Evolutionary conservation across 2,113 vertebrate genomes (phyloP).

Genomic region (Euleptes europaea): DNA sequence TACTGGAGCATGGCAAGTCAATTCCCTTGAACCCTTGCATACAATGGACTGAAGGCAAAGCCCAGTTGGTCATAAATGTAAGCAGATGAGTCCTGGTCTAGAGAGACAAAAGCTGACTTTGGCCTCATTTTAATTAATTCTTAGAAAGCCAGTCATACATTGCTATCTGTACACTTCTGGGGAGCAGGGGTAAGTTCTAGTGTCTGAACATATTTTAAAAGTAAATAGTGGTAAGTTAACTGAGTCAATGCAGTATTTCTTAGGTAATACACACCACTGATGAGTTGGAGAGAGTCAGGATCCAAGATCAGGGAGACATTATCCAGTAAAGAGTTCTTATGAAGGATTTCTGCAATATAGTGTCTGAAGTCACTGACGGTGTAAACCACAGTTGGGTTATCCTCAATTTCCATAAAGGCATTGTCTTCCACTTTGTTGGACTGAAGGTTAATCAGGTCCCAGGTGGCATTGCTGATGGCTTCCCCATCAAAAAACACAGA

Average conservation of each 20-base stretch:
- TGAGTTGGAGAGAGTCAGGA: conserved; percentile 74
- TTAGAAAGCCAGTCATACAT: background rate
- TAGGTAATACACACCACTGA: conserved; percentile 75
- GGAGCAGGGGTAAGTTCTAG: too few species aligned
- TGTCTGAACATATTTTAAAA: background rate
- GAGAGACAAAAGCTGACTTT: background rate
- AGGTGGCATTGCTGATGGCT: conserved; percentile 82
- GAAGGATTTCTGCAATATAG: conserved; percentile 78
- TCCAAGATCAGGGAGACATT: conserved; percentile 80
- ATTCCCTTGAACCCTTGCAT: background rate
- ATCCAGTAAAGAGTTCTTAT: conserved; percentile 80
- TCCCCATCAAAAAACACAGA: conserved; percentile 84
- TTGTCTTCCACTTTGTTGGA: conserved; percentile 89
- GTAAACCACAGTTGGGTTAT: conserved; percentile 81
- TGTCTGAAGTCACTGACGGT: conserved; percentile 80
- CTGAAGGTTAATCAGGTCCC: conserved; percentile 89
- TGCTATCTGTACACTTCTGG: background rate
- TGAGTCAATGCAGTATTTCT: background rate
- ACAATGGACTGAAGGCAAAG: background rate
- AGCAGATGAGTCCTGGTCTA: background rate
- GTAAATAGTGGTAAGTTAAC: background rate
- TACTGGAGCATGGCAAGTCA: background rate
- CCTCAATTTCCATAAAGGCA: conserved; percentile 75
- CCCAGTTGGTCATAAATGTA: background rate
- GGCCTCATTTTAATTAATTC: background rate